Conservation (phyloP, 23 tunicate genomes). For the Trididemnum nubilum region DNA sequence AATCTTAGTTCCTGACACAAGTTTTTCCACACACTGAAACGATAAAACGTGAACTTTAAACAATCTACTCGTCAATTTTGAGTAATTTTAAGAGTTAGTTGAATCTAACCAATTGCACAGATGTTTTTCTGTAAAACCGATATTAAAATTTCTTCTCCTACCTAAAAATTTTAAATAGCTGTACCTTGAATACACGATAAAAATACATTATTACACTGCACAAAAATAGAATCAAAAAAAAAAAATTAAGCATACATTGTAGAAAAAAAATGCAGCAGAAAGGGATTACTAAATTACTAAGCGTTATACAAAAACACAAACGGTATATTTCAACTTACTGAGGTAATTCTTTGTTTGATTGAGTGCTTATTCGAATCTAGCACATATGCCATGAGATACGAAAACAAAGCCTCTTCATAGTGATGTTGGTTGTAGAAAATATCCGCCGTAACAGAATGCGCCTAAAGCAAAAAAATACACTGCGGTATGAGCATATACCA, state of each 20-base stretch:
- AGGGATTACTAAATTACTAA: too few relatives aligned
- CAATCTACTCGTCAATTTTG: neutral
- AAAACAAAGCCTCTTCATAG: conserved; percentile 43
- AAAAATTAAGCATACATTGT: too few relatives aligned
- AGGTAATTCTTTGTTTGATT: neutral
- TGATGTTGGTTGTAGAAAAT: conserved; percentile 4
- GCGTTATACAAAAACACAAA: neutral
- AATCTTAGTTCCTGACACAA: neutral
- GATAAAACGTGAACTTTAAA: neutral
- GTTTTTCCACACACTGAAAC: neutral
- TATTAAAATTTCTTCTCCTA: too few relatives aligned
- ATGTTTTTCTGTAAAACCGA: too few relatives aligned
- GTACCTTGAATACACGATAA: too few relatives aligned
- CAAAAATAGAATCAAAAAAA: too few relatives aligned
- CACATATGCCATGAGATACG: conserved; percentile 19
- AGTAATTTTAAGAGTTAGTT: too few relatives aligned
- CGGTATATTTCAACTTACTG: conserved; percentile 11
- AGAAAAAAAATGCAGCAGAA: too few relatives aligned
- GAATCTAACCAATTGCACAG: too few relatives aligned
- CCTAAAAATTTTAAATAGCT: too few relatives aligned
- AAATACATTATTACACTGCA: too few relatives aligned
- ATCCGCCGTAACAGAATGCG: conserved; percentile 34
- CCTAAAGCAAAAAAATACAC: conserved; percentile 2
- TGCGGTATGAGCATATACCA: neutral
- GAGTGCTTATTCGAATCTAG: conserved; percentile 7